Evolutionary conservation across 2,888 invertebrate genomes (phyloP).

Genomic region (Apodemia mormo): DNA sequence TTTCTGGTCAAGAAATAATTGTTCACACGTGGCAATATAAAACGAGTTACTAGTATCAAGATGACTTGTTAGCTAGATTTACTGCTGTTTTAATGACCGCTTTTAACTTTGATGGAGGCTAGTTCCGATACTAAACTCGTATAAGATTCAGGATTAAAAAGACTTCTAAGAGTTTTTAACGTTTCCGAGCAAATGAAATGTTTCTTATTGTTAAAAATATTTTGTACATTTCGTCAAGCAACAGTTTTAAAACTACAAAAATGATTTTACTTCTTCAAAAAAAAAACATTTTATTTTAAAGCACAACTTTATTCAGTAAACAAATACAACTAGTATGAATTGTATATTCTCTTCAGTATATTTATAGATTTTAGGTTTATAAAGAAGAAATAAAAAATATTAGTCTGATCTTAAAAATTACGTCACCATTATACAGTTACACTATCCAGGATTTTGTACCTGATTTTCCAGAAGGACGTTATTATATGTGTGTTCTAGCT

Average conservation of each 20-base stretch:
- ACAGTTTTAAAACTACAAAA: not conserved
- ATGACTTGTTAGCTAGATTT: constrained; percentile 52
- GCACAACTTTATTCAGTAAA: no score
- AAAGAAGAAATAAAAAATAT: no score
- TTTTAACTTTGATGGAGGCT: constrained; percentile 52
- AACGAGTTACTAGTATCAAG: constrained; percentile 13
- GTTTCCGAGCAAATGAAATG: constrained; percentile 30
- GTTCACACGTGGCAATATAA: constrained; percentile 19
- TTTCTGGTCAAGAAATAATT: not conserved
- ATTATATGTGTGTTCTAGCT: no score
- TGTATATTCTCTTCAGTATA: no score
- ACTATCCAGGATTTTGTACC: no score
- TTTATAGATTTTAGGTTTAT: no score
- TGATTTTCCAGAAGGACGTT: no score
- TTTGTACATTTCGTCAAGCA: not conserved
- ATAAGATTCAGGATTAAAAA: constrained; percentile 25
- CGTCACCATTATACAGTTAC: no score
- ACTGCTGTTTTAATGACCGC: constrained; percentile 52
- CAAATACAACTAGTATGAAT: no score
- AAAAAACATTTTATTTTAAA: no score
- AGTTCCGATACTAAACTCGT: constrained; percentile 51
- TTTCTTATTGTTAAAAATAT: constrained; percentile 35
- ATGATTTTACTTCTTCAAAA: not conserved
- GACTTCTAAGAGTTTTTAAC: constrained; percentile 26
- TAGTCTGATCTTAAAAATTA: no score